Evolutionary conservation across 2,888 invertebrate genomes (phyloP), one percentile per base, ranked within the genome.

Genomic region (Pogonocherus hispidulus): DNA sequence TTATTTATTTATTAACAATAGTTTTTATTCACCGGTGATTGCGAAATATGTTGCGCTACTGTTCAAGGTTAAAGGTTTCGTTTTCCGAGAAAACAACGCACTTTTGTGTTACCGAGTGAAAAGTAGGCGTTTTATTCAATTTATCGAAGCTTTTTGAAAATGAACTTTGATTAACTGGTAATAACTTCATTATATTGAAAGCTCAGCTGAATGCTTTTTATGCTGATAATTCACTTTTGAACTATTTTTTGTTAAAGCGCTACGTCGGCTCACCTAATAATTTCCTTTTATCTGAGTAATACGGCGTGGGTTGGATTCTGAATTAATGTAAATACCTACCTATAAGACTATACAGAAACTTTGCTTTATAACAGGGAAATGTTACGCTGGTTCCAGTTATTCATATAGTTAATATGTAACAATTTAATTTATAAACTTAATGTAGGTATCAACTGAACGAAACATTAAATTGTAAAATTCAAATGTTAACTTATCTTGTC

Each of bases 91-190:
- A 54, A 62, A 62, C 62, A 51, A 60, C 51, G 51, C 23, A 51
- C 51, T 51, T 62, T 62, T 62, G 62, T 62, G 51, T 51, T 51
- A 51, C 32, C 51, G 37, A 14, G 22, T 62, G 51, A 51, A 51
- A 62, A 62, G 62, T 51, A 62, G 62, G 49, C 62, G 62, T 62
- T 62, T 59, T 62, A 62, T 62, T 62, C 62, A 51, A 62, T 62
- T 62, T 62, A 51, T 62, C 35, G 32, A 22, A 62, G 62, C 62
- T 51, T 51, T 62, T 51, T 62, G 49, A 62, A 60, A 62, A 62
- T 49, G 62, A 62, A 51, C 62, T 62, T 62, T 62, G 62, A 62
- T 62, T 62, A 62, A 49, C 62, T 62, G 37, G 62, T 62, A 62
- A 62, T 62, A 62, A 62, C 62, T 62, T 62, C 49, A 62, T 62